These are phyloP conservation scores for Micronycteris hirsuta DNA, from an alignment of 2,113 vertebrate genomes.

Conservation along the genomic window DNA sequence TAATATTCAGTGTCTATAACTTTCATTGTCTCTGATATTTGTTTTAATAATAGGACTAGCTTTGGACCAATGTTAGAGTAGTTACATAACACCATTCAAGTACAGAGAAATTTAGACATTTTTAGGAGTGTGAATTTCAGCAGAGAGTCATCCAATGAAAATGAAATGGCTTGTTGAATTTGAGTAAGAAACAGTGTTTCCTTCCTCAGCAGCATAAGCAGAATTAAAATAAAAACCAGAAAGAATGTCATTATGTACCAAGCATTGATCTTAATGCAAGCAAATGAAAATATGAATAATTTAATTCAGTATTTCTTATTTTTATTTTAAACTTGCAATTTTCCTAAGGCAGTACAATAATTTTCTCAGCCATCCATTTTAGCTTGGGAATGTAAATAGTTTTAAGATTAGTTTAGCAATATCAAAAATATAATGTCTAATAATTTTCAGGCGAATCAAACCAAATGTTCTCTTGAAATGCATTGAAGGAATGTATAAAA, in stretches of 20 bases:
- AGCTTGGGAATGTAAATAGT: neutral
- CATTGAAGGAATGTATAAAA: slow-evolving; percentile 18
- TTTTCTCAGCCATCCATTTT: slow-evolving; percentile 16
- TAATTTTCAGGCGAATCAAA: slow-evolving; percentile 11
- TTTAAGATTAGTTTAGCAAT: slow-evolving; percentile 16
- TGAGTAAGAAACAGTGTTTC: neutral
- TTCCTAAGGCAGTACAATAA: neutral
- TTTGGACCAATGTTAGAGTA: neutral
- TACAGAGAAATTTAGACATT: neutral
- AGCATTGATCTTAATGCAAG: neutral
- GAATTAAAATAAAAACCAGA: neutral
- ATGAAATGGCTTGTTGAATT: neutral
- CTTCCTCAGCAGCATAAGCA: neutral
- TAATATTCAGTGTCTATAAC: slow-evolving; percentile 38
- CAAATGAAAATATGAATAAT: neutral
- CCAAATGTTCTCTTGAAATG: neutral
- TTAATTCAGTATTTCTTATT: neutral
- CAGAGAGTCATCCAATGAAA: neutral
- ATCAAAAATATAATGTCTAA: slow-evolving; percentile 40
- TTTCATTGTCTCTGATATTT: slow-evolving; percentile 11
- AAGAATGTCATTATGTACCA: neutral
- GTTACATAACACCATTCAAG: neutral
- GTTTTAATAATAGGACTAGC: slow-evolving; percentile 12
- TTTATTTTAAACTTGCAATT: slow-evolving; percentile 28
- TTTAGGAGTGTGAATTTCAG: neutral